phyloP scores from a whole-genome alignment of 2,113 vertebrate genomes.

The Fregata magnificens region DNA sequence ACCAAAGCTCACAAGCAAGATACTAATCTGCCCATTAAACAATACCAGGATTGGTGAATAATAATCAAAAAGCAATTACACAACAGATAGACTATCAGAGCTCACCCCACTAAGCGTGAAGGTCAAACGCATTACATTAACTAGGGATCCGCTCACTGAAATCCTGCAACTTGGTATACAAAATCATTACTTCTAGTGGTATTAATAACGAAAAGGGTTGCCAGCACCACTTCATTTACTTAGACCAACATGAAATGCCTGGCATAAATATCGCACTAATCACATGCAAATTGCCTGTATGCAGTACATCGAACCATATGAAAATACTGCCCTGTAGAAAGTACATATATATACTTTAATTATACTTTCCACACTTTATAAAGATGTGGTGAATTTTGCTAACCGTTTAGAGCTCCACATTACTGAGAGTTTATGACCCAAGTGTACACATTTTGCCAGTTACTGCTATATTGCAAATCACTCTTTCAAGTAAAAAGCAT shows the following conservation, averaged over 20 bases:
- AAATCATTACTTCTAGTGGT: neutral
- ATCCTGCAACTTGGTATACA: neutral
- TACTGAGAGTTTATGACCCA: neutral
- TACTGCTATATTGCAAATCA: neutral
- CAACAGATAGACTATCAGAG: neutral
- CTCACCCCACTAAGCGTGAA: neutral
- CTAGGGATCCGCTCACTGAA: neutral
- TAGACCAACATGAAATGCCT: neutral
- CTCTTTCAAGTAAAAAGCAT: neutral
- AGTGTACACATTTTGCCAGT: neutral
- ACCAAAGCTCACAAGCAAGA: neutral
- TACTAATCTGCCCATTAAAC: slow-evolving; percentile 1
- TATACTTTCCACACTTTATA: neutral
- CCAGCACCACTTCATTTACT: neutral
- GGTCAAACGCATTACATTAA: neutral
- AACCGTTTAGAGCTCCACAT: neutral
- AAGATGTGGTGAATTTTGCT: neutral
- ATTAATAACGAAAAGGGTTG: neutral
- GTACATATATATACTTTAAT: neutral
- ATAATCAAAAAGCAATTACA: neutral
- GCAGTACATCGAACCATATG: neutral
- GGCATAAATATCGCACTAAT: neutral
- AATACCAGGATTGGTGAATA: neutral
- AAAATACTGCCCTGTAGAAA: neutral
- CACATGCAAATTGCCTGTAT: neutral